These are phyloP conservation scores for Notarius lentiginosus DNA, from an alignment of 2,113 vertebrate genomes.

Conservation along the genomic window DNA sequence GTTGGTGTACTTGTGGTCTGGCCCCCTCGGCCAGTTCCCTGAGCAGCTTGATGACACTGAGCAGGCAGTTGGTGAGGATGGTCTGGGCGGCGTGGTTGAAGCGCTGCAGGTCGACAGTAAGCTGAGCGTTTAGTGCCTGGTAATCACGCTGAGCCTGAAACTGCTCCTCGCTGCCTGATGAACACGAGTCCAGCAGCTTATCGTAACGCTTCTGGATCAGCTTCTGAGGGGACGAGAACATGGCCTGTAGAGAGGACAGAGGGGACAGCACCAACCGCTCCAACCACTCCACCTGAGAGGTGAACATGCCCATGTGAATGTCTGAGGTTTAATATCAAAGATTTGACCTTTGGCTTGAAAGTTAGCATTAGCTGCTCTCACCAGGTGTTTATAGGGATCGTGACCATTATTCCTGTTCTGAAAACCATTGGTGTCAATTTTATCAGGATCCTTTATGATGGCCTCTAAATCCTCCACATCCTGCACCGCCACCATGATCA, in stretches of 20 bases:
- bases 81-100: constrained; percentile 82
- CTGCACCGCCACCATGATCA: constrained; percentile 76
- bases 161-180: constrained; percentile 73
- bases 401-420: constrained; percentile 59
- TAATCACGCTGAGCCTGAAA: constrained; percentile 85
- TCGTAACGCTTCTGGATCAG: constrained; percentile 98
- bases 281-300: constrained; percentile 59
- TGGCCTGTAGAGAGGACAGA: constrained; percentile 79
- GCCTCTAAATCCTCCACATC: constrained; percentile 75
- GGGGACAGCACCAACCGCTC: constrained; percentile 81
- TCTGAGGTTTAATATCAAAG: not conserved
- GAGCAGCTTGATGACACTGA: constrained; percentile 77
- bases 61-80: constrained; percentile 82
- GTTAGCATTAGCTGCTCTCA: constrained; percentile 68
- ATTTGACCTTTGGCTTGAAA: not conserved
- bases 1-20: constrained; percentile 66
- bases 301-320: not conserved
- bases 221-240: constrained; percentile 92
- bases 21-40: constrained; percentile 69
- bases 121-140: constrained; percentile 88
- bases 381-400: constrained; percentile 79
- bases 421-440: constrained; percentile 57
- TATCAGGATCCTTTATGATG: constrained; percentile 74
- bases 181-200: constrained; percentile 90
- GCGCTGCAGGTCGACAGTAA: constrained; percentile 88